Base-by-base conservation (phyloP, 1,140 invertebrate genomes). In the Scaptomyza pallida region DNA sequence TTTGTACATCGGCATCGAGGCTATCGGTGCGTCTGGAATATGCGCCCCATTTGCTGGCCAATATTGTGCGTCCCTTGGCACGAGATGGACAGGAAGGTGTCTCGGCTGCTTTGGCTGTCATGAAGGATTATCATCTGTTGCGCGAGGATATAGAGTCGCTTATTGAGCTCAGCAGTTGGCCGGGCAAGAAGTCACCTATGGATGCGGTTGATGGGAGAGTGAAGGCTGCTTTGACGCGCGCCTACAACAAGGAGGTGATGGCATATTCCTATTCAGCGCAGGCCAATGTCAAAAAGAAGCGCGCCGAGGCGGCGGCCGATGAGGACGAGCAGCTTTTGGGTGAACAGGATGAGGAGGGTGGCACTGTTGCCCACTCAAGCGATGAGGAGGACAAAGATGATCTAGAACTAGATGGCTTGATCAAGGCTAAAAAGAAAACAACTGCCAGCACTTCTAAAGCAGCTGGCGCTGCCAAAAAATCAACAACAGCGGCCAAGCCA, bases 81-180 rank as follows among this genome's bases (percentile, higher is more conserved):
- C 89, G 93, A 8, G 91, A 94, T 2, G 96, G 95, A 2, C 71
- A 78, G 2, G 96, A 97, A 3, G 97, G 96, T 40, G 94, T 98
- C 9, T 79, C 93, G 0, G 92, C 94, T 56, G 94, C 98, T 0
- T 89, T 99, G n/a, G 89, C 94, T 9, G 92, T 95, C 3, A 95
- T 99, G 93, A 95, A 95, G 77, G 91, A 94, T 9, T 99, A 99
- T 92, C 94, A 96, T 91, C 92, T 99, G 37, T 90, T 97, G 19
- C 94, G 97, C 72, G 98, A 99, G 77, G 98, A 99, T 91, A 93
- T 98, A 75, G 97, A 99, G 71, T 96, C 95, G 12, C 92, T 99
- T 8, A 92, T 95, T 9, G 98, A 99, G 89, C 81, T 99, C 12
- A 95, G 95, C 1, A 78, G 94, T n/a, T 99, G 97, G 97, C 95